phyloP scores from a whole-genome alignment of 2,113 vertebrate genomes.

The Protobothrops flavoviridis region DNA sequence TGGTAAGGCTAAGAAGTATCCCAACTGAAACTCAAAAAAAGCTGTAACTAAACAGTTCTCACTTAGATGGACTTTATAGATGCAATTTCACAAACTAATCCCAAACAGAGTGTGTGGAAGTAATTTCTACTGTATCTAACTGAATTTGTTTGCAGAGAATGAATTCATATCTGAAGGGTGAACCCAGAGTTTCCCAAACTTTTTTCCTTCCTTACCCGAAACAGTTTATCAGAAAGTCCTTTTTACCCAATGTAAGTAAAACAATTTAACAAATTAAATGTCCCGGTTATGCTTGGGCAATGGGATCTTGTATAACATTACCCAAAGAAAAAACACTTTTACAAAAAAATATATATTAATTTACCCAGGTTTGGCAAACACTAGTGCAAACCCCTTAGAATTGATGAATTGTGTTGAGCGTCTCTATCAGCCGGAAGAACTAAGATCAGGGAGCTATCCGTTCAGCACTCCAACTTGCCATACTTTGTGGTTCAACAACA shows the following conservation, averaged over 20 bases:
- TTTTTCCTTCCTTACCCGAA: not conserved
- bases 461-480: conserved; percentile 17
- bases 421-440: not conserved
- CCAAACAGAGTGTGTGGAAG: not conserved
- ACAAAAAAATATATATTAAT: not conserved
- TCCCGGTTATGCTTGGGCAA: not conserved
- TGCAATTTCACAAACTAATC: not conserved
- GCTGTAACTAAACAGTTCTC: not conserved
- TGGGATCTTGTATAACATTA: not conserved
- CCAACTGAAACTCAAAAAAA: not conserved
- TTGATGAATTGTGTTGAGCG: not conserved
- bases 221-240: not conserved
- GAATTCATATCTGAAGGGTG: not conserved
- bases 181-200: not conserved
- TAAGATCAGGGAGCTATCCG: conserved; percentile 53
- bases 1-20: not conserved
- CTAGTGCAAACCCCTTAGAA: not conserved
- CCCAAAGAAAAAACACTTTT: not conserved
- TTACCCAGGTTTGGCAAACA: not conserved
- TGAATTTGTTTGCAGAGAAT: not conserved
- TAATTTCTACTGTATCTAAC: not conserved
- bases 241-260: not conserved
- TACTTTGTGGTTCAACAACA: not conserved
- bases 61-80: not conserved
- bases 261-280: not conserved